These are phyloP conservation scores for Probaryconus sp. DNA, from an alignment of 1,140 invertebrate species.

Conservation along the genomic window DNA sequence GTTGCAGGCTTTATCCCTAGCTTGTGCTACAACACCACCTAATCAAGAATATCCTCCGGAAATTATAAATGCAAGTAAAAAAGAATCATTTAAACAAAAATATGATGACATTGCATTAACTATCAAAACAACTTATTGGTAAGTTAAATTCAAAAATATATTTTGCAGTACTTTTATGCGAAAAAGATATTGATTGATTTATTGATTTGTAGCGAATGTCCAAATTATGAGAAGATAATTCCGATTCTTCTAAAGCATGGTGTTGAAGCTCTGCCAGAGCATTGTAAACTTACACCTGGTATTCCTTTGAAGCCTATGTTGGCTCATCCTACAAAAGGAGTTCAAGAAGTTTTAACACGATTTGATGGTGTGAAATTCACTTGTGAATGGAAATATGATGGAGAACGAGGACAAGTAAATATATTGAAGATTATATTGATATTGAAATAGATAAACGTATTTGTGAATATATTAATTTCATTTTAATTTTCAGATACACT, in stretches of 20 bases:
- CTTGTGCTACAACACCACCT: constrained; percentile 86
- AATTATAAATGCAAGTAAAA: constrained; percentile 81
- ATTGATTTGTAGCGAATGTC: constrained; percentile 89
- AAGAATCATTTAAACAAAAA: constrained; percentile 88
- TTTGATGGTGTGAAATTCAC: constrained; percentile 97
- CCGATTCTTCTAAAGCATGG: constrained; percentile 89
- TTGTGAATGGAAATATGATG: constrained; percentile 99
- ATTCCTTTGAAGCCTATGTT: constrained; percentile 99
- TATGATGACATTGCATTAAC: constrained; percentile 88
- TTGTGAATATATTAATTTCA: too few species aligned
- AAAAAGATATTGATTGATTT: constrained; percentile 5
- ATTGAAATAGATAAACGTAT: background rate
- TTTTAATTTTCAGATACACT: constrained; percentile 83
- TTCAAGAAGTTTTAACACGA: constrained; percentile 91
- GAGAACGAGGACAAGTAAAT: constrained; percentile 95
- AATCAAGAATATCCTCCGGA: constrained; percentile 83
- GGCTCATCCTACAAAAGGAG: constrained; percentile 97
- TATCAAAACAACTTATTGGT: constrained; percentile 97
- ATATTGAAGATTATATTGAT: background rate
- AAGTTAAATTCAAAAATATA: constrained; percentile 61
- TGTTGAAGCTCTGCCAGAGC: constrained; percentile 85
- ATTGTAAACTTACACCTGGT: constrained; percentile 94
- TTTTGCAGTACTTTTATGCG: background rate
- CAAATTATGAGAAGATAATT: constrained; percentile 94
- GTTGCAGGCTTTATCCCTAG: constrained; percentile 93